Evolutionary conservation across 2,797 vertebrate species (phyloP), one percentile per base, ranked within the genome.

Genomic region (Ptychadena robeensis): DNA sequence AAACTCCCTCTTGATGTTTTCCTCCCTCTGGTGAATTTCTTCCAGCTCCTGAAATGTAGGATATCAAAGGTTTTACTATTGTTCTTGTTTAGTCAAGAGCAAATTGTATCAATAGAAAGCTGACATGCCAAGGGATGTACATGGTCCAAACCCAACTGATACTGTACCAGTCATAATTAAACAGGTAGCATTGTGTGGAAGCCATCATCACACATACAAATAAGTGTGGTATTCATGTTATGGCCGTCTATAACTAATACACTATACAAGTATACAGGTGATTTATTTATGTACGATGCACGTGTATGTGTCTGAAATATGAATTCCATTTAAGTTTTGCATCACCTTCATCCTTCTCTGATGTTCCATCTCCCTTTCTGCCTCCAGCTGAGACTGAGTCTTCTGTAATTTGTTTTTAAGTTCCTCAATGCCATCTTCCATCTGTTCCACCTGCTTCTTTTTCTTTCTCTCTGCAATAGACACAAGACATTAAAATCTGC

Each of bases 351-450:
- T 85, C 80, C 88, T 90, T 18, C 31, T 61, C 73, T 87, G 85
- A 34, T 86, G 88, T 79, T 92, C 92, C 0, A 48, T 87, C 76
- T 91, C 88, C 81, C 85, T 89, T 80, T 92, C 91, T 0, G 66
- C 80, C 59, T 91, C 90, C 78, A 94, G 91, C 37, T 90, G 90
- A 32, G 75, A 86, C 48, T 92, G 92, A 3, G 77, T 90, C 73
- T 91, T 83, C 84, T 27, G 81, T 40, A 95, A 86, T 82, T 90
- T 91, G 28, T 81, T 89, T 73, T 85, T 91, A 67, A 95, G 88
- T 48, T 93, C 92, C 73, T 92, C 87, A 59, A 94, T 85, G 15
- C 91, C 87, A 0, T 89, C 86, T 77, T 93, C 91, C 88, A 93
- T 86, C 64, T 90, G 81, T 73, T 90, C 86, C 35, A 90, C 88